Base-by-base conservation (phyloP, 2,113 vertebrate species). In the Oncorhynchus kisutch region DNA sequence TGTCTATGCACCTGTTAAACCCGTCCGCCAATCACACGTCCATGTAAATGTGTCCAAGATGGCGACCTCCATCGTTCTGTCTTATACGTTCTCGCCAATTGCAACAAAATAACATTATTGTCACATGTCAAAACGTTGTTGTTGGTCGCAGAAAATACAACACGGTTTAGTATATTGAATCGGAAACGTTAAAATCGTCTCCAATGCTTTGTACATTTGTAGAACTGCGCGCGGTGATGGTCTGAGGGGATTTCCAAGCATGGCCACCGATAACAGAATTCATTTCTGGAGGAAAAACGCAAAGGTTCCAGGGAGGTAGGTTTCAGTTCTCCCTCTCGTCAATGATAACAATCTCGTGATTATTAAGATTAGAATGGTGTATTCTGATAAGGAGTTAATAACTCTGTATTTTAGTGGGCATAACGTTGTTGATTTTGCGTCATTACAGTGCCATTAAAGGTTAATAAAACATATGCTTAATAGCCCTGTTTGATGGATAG, bases 201-300 rank as follows among this genome's bases (percentile, higher is more conserved):
- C 75, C 39, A 25, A 78, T 83, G 88, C 70, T 88, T 45, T 24
- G 48, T 60, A 27, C 6, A 66, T 31, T 70, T 27, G 25, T 49
- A 75, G 70, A 39, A n/a, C 74, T 80, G 77, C 74, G 54, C 54
- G 73, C 79, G 20, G 75, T 77, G 78, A 70, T 67, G 70, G 76
- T 59, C 12, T 88, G 78, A 86, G 22, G 71, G 66, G 70, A 77
- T 72, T n/a, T 75, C 72, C 71, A 80, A 90, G 88, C 79, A 98
- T 98, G 97, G 96, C 96, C 83, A 94, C 95, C 84, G 96, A 99
- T 73, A 95, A 94, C 90, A 93, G 93, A 87, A 94, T 95, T 87
- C 91, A 98, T 92, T 99, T 99, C 84, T 98, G 97, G 97, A 97
- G 95, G 92, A 94, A 94, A 90, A 98, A 92, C 91, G 87, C 94